A percentile compares a stretch with the other conserved stretches of the same genome.
These are phyloP conservation scores for Apoda limacodes DNA, from an alignment of 2,888 invertebrate species.

Conservation along the genomic window DNA sequence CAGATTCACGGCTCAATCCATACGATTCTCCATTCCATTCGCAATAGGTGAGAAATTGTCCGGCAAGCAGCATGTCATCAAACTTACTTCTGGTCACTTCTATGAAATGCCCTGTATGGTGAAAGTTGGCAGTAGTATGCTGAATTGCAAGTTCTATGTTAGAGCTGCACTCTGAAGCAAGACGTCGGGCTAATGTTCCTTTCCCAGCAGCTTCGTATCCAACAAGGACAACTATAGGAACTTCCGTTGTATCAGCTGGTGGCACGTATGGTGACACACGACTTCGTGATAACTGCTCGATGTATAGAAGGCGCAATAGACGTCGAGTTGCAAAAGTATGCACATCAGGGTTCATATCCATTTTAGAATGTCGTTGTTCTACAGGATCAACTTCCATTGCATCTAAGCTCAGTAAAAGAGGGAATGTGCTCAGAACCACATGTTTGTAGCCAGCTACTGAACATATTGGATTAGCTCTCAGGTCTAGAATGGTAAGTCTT, in stretches of 20 bases:
- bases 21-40: conserved; percentile 55
- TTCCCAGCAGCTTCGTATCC: conserved; percentile 54
- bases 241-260: conserved; percentile 48
- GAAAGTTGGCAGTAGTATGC: conserved; percentile 46
- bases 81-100: conserved; percentile 37
- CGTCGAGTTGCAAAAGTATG: conserved; percentile 38
- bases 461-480: conserved; percentile 52
- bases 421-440: conserved; percentile 47
- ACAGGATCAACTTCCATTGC: conserved; percentile 39
- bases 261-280: conserved; percentile 37
- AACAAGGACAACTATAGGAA: conserved; percentile 48
- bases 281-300: conserved; percentile 46
- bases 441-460: conserved; percentile 39
- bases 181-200: conserved; percentile 45
- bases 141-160: conserved; percentile 36
- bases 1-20: conserved; percentile 54
- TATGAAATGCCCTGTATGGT: conserved; percentile 33
- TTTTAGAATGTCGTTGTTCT: conserved; percentile 41
- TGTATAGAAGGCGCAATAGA: conserved; percentile 44
- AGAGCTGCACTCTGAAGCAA: conserved; percentile 35
- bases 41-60: conserved; percentile 50
- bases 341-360: conserved; percentile 43
- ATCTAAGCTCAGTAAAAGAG: conserved; percentile 39
- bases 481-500: conserved; percentile 38
- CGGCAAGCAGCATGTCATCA: conserved; percentile 50